Percentiles rank a stretch among this genome's conserved stretches.
These are phyloP conservation scores for Tortricodes alternella DNA, from an alignment of 2,888 invertebrate species.

Conservation along the genomic window DNA sequence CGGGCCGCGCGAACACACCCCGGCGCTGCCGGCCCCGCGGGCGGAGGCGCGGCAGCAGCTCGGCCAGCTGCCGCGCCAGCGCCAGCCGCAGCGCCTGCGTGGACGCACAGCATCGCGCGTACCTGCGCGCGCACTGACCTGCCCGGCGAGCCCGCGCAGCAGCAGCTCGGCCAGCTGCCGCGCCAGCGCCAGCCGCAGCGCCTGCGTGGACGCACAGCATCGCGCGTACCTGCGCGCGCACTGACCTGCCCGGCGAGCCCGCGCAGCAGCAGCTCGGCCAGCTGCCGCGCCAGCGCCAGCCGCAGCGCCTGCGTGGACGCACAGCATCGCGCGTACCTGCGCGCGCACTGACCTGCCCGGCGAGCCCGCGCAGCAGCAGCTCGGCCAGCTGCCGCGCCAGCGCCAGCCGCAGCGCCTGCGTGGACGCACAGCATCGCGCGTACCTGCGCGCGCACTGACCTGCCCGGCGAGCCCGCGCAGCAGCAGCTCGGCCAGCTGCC, in stretches of 20 bases:
- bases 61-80: conserved; percentile 94
- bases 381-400: too few species aligned
- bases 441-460: too few species aligned
- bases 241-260: conserved; percentile 89
- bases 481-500: too few species aligned
- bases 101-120: conserved; percentile 90
- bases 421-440: too few species aligned
- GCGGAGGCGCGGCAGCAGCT: conserved; percentile 93
- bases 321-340: conserved; percentile 89
- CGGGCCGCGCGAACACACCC: background rate
- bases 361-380: too few species aligned
- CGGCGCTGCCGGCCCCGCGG: conserved; percentile 85
- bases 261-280: conserved; percentile 94
- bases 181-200: conserved; percentile 91
- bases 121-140: conserved; percentile 71
- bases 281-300: conserved; percentile 91
- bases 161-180: conserved; percentile 96
- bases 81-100: conserved; percentile 92
- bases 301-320: conserved; percentile 91
- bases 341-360: too few species aligned
- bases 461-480: too few species aligned
- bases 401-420: too few species aligned
- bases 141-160: conserved; percentile 90
- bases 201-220: conserved; percentile 92
- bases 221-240: conserved; percentile 82